These are phyloP conservation scores for Heteractis magnifica DNA, from an alignment of 92 coral and sea anemone species.

Conservation along the genomic window DNA sequence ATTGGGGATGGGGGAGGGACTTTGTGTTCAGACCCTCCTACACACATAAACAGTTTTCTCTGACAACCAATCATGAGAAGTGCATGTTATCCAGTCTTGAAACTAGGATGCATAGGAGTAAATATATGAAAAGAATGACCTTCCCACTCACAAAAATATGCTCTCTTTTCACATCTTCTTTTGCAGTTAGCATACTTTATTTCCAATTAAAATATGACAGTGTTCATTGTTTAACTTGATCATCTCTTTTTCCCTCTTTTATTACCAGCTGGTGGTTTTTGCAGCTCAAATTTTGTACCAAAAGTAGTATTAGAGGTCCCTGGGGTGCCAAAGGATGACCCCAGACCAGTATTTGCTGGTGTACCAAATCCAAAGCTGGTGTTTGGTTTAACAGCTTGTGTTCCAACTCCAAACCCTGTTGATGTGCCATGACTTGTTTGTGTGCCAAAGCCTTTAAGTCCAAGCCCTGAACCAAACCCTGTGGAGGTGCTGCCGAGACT, in stretches of 20 bases:
- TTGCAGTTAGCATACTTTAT: background rate
- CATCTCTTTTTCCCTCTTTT: constrained; percentile 89
- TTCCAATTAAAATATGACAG: background rate
- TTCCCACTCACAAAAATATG: background rate
- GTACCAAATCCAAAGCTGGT: constrained; percentile 66
- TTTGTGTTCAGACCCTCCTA: no score
- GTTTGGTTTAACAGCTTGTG: constrained; percentile 35
- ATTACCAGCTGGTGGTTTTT: constrained; percentile 88
- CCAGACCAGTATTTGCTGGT: constrained; percentile 43
- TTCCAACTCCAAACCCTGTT: constrained; percentile 46
- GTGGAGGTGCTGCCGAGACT: constrained; percentile 43
- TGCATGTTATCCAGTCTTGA: no score
- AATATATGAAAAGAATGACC: background rate
- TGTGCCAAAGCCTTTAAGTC: constrained; percentile 74
- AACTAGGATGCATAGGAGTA: background rate
- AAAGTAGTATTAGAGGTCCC: constrained; percentile 44
- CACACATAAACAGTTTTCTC: no score
- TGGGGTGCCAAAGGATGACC: constrained; percentile 52
- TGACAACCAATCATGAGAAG: no score
- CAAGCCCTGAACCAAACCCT: constrained; percentile 59
- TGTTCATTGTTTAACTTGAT: no score
- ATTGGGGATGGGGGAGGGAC: no score
- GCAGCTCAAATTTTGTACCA: constrained; percentile 80
- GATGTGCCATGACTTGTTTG: constrained; percentile 40
- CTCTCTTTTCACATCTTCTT: no score